Evolutionary conservation across 1,140 invertebrate genomes (phyloP).

Genomic region (Anastatus disparis): DNA sequence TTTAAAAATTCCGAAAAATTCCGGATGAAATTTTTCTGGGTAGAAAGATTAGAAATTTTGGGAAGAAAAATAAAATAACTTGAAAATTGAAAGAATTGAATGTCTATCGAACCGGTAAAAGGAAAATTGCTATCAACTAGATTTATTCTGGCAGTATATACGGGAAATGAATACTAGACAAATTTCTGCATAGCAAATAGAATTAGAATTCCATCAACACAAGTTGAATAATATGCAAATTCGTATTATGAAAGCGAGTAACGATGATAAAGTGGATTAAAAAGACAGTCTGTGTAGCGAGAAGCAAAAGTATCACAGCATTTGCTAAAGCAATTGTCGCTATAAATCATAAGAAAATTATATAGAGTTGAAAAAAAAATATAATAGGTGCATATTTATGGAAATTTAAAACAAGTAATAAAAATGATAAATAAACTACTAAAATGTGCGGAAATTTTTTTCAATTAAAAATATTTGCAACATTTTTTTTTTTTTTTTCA

Average conservation of each 20-base stretch:
- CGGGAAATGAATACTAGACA: conserved; percentile 6
- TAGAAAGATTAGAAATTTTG: too few species aligned
- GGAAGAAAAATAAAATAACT: not conserved
- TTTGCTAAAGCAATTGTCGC: not conserved
- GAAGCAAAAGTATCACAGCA: not conserved
- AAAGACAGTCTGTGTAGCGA: not conserved
- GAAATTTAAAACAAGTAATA: not conserved
- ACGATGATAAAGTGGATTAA: conserved; percentile 23
- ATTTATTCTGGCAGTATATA: not conserved
- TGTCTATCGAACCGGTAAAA: not conserved
- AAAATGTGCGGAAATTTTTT: too few species aligned
- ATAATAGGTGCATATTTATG: not conserved
- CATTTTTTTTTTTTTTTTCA: too few species aligned
- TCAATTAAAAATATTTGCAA: too few species aligned
- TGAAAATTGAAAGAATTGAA: not conserved
- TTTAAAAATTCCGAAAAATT: too few species aligned
- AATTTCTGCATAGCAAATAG: conserved; percentile 10
- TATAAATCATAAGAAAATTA: not conserved
- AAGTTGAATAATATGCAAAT: conserved; percentile 19
- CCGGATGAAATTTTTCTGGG: too few species aligned
- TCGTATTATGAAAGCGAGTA: conserved; percentile 8
- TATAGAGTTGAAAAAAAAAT: not conserved
- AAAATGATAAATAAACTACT: not conserved
- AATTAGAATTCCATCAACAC: conserved; percentile 30
- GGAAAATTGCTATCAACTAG: not conserved